Evolutionary conservation across 2,888 invertebrate species (phyloP).

Genomic region (Isotomurus palustris): DNA sequence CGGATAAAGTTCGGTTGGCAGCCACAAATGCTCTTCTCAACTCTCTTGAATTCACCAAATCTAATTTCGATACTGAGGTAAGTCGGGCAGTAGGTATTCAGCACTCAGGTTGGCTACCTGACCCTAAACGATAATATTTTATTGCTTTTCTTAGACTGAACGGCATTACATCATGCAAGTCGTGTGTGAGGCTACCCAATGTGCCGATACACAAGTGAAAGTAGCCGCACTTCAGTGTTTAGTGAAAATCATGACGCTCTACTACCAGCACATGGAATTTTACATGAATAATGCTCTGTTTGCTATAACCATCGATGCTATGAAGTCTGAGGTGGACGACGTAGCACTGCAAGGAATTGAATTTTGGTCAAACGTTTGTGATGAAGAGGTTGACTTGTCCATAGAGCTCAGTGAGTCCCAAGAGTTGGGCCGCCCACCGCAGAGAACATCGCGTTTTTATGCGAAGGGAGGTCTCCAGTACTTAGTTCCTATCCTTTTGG

Average conservation of each 20-base stretch:
- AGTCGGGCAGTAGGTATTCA: conserved; percentile 29
- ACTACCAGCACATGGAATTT: conserved; percentile 98
- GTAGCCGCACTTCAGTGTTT: conserved; percentile 97
- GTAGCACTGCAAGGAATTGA: conserved; percentile 97
- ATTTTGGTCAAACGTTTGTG: conserved; percentile 99
- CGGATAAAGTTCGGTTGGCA: conserved; percentile 88
- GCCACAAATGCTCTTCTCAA: conserved; percentile 95
- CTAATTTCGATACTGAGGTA: conserved; percentile 94
- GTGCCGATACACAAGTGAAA: conserved; percentile 80
- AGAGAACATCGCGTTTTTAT: conserved; percentile 88
- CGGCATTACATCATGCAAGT: conserved; percentile 99
- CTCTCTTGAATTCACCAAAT: conserved; percentile 96
- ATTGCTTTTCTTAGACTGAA: conserved; percentile 61
- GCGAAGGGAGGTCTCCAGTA: conserved; percentile 97
- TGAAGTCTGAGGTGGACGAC: conserved; percentile 94
- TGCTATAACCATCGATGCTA: conserved; percentile 90
- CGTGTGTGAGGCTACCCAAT: conserved; percentile 98
- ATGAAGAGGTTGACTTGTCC: conserved; percentile 94
- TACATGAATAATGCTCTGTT: conserved; percentile 98
- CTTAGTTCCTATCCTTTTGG: conserved; percentile 88
- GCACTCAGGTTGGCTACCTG: too few species aligned
- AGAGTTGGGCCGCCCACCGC: conserved; percentile 90
- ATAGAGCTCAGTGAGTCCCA: conserved; percentile 91
- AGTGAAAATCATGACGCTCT: conserved; percentile 95
- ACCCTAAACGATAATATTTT: background rate